Base-by-base conservation (phyloP, 2,113 vertebrate species). In the Plestiodon gilberti region DNA sequence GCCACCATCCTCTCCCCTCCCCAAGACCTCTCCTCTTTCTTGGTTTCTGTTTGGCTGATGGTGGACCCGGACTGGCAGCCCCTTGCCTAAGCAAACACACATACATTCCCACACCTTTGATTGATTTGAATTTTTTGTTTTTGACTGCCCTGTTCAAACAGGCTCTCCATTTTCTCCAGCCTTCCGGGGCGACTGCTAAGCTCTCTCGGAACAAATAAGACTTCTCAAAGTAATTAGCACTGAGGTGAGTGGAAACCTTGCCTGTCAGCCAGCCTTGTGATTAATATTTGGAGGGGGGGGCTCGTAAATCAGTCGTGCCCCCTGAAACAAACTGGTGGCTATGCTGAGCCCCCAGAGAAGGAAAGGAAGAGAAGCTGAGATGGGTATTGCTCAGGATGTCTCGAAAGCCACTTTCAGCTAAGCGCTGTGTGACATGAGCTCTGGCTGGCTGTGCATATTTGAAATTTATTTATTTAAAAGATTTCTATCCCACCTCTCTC, bases 171-270 rank as follows among this genome's bases (percentile, higher is more conserved):
- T 85, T 91, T 70, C 70, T n/a, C 84, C n/a, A 90, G 89, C 91
- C 90, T 88, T 82, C 78, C 43, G 20, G 71, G 28, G 2, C 88
- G 61, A 43, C 55, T 64, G 3, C 78, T 14, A 80, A 70, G 81
- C 87, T 84, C 89, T 89, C 0, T 0, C 0, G 78, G 91, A 81
- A 82, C 82, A 0, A 83, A 80, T 73, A 40, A 89, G 92, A 89
- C 92, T 88, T 71, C 23, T 69, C 85, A 86, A 94, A 94, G 92
- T 87, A 91, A 93, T 90, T 87, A 89, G 86, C 85, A 48, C 40
- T 13, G 74, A 82, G 87, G 91, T 71, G 88, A 91, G 89, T 82
- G 84, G 88, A 92, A 84, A 2, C 20, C 0, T 62, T 23, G 83
- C 89, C 84, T 25, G 84, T 75, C 91, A 1, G 89, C 89, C 90